A percentile compares a stretch with the other conserved stretches of the same genome.
Evolutionary conservation across 2,113 vertebrate genomes (phyloP).

Genomic region (Dissostichus mawsoni): DNA sequence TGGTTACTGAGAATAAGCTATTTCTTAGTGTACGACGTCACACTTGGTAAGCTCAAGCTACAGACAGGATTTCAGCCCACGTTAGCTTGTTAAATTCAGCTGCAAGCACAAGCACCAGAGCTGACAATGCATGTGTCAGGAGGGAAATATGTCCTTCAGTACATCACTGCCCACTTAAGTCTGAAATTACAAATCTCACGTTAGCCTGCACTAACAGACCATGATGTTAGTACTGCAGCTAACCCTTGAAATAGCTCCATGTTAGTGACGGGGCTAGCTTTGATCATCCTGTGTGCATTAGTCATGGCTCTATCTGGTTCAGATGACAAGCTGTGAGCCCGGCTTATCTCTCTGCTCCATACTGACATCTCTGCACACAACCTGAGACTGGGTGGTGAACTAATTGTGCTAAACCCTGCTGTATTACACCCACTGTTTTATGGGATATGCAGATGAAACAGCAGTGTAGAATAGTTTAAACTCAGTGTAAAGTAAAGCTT

Average conservation of each 20-base stretch:
- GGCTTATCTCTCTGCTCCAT: constrained; percentile 47
- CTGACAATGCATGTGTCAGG: constrained; percentile 4
- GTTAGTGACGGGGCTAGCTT: constrained; percentile 39
- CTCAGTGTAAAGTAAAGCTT: constrained; percentile 21
- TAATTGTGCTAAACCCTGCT: constrained; percentile 38
- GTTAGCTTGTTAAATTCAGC: constrained; percentile 9
- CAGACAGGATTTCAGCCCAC: constrained; percentile 10
- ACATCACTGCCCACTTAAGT: constrained; percentile 17
- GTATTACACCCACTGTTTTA: constrained; percentile 27
- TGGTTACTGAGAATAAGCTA: no score
- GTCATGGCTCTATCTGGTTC: constrained; percentile 42
- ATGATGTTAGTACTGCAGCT: constrained; percentile 23
- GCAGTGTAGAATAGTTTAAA: constrained; percentile 20
- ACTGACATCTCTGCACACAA: constrained; percentile 33
- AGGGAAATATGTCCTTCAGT: constrained; percentile 5
- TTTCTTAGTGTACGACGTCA: neutral
- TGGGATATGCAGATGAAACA: constrained; percentile 17
- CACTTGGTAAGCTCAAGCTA: constrained; percentile 7
- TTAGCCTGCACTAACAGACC: constrained; percentile 26
- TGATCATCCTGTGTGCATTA: constrained; percentile 58
- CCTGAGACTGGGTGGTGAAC: constrained; percentile 39
- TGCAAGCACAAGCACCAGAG: constrained; percentile 18
- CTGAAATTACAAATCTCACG: constrained; percentile 17
- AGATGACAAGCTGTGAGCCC: constrained; percentile 21
- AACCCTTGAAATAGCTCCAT: constrained; percentile 49